Evolutionary conservation across 2,888 invertebrate species (phyloP).

Genomic region (Drosophila helvetica): DNA sequence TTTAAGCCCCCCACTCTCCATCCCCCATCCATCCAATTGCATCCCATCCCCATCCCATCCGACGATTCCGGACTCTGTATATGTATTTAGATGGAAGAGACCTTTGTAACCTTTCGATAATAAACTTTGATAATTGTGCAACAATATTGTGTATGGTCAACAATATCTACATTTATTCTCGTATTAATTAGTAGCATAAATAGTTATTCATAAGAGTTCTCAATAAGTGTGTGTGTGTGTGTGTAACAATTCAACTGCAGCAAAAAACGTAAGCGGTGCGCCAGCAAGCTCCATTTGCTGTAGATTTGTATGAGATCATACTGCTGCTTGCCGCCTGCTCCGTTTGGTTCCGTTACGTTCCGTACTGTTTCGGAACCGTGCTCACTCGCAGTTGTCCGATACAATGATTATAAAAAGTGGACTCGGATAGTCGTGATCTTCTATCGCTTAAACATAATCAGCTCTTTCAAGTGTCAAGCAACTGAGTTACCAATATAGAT

Average conservation of each 20-base stretch:
- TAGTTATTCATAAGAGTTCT: slow-evolving; percentile 61
- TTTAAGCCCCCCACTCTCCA: slow-evolving; percentile 21
- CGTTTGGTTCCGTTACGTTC: neutral
- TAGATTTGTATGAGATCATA: slow-evolving; percentile 65
- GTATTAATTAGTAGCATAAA: slow-evolving; percentile 74
- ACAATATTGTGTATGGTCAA: slow-evolving; percentile 55
- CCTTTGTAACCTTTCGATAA: slow-evolving; percentile 38
- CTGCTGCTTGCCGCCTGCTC: slow-evolving; percentile 34
- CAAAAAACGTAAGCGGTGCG: slow-evolving; percentile 37
- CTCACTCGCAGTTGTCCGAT: slow-evolving; percentile 4
- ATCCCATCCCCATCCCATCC: neutral
- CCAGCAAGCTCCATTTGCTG: slow-evolving; percentile 39
- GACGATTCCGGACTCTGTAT: slow-evolving; percentile 24
- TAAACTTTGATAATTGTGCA: slow-evolving; percentile 51
- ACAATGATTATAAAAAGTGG: slow-evolving; percentile 35
- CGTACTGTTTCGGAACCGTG: neutral
- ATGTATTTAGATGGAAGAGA: slow-evolving; percentile 29
- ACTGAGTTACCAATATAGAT: slow-evolving; percentile 3
- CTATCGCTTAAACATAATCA: slow-evolving; percentile 47
- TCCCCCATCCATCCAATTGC: neutral
- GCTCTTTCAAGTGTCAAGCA: slow-evolving; percentile 32
- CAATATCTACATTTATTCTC: slow-evolving; percentile 73
- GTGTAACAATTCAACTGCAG: slow-evolving; percentile 52
- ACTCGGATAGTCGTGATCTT: slow-evolving; percentile 23
- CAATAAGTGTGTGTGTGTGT: slow-evolving; percentile 17